Percentiles rank a stretch among this genome's conserved stretches.
Evolutionary conservation across 1,140 invertebrate genomes (phyloP).

Genomic region (Mamestra configurata): DNA sequence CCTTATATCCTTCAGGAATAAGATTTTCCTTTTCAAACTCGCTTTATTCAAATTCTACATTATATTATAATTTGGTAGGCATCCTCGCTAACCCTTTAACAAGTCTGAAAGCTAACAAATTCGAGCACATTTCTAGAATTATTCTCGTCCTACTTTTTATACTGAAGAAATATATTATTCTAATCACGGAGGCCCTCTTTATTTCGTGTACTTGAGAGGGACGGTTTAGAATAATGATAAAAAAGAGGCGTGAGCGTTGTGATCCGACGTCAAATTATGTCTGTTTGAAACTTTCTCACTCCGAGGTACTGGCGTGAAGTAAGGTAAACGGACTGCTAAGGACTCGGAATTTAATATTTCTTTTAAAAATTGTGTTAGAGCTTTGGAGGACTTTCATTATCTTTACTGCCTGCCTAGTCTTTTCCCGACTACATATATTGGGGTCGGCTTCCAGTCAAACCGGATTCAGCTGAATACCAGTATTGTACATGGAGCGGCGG

Average conservation of each 20-base stretch:
- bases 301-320: background rate
- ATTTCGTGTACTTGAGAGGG: slow-evolving; percentile 38
- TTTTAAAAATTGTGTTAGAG: background rate
- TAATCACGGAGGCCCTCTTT: slow-evolving; percentile 46
- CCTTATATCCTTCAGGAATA: background rate
- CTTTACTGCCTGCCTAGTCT: no score
- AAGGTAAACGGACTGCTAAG: background rate
- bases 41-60: background rate
- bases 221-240: slow-evolving; percentile 43
- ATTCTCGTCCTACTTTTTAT: slow-evolving; percentile 15
- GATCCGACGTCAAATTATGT: slow-evolving; percentile 44
- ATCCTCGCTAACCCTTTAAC: background rate
- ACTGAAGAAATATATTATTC: slow-evolving; percentile 47
- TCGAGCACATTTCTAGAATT: slow-evolving; percentile 30
- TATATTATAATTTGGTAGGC: background rate
- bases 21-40: background rate
- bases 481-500: no score
- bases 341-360: background rate
- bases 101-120: slow-evolving; percentile 31
- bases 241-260: slow-evolving; percentile 30
- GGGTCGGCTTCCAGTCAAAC: no score
- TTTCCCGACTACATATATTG: no score
- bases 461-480: no score
- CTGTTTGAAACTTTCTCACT: slow-evolving; percentile 34
- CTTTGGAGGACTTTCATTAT: background rate